Evolutionary conservation across 2,797 vertebrate species (phyloP).

Genomic region (Channa striata): DNA sequence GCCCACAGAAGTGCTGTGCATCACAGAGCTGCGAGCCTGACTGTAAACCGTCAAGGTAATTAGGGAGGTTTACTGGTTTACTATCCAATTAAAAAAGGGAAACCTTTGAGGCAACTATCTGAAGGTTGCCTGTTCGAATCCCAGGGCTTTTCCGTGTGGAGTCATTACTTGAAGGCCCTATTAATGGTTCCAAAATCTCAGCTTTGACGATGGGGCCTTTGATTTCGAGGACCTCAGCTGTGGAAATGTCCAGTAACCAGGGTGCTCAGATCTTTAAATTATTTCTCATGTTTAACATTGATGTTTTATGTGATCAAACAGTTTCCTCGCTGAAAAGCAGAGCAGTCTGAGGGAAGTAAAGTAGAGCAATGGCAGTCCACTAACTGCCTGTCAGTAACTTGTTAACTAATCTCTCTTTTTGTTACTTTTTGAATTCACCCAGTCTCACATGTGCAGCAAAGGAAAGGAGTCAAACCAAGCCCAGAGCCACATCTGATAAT

Average conservation of each 20-base stretch:
- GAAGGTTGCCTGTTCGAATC: too few species aligned
- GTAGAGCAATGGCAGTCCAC: neutral
- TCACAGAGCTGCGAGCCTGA: neutral
- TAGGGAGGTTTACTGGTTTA: neutral
- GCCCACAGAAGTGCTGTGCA: neutral
- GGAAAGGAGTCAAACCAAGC: constrained; percentile 27
- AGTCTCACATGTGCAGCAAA: constrained; percentile 6
- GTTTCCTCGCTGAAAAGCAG: neutral
- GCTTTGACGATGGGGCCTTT: too few species aligned
- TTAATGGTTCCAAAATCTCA: too few species aligned
- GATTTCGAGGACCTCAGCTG: too few species aligned
- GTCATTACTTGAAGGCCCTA: too few species aligned
- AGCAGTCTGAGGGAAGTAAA: neutral
- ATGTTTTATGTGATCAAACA: too few species aligned
- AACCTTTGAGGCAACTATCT: too few species aligned
- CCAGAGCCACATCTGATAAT: constrained; percentile 67
- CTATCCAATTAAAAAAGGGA: neutral
- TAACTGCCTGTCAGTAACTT: neutral
- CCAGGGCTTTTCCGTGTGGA: too few species aligned
- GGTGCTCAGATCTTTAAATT: too few species aligned
- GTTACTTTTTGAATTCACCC: neutral
- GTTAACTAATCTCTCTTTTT: neutral
- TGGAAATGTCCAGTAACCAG: too few species aligned
- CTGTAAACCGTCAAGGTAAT: neutral
- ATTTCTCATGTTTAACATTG: too few species aligned